Base-by-base conservation (phyloP, 2,113 vertebrate genomes). In the Setophaga kirtlandii region DNA sequence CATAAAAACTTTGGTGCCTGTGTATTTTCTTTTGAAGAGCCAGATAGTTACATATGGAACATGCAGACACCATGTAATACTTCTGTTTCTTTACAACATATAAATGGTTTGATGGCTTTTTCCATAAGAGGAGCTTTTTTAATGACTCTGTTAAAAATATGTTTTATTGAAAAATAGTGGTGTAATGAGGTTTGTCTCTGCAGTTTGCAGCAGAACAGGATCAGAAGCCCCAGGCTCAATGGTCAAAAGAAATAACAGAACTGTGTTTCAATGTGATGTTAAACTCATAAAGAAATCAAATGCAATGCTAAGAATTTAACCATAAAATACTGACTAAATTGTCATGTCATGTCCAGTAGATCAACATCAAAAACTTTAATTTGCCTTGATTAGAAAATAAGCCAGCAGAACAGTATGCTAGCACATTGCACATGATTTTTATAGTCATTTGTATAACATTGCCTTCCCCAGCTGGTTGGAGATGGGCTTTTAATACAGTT, bases 51-150 rank as follows among this genome's bases (percentile, higher is more conserved):
- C 41, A 68, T 33, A 41, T 27, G 47, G 53, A 91, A 79, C 81
- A 49, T 42, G 62, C 53, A 82, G 53, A 56, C 18, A 94, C n/a
- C 63, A 73, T 69, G 37, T 58, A 82, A 73, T 87, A 79, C 44
- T 85, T 87, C 77, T 85, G n/a, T 42, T 87, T 91, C 75, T 91
- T 94, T 80, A 69, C 53, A 87, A 89, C 37, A 63, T 76, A 95
- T 89, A 90, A 95, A 90, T 28, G 42, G 9, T 60, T 94, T 91
- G 59, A 93, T 91, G 55, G n/a, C 25, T 85, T 95, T 92, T 88
- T 58, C 70, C 59, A 69, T 89, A 83, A 87, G 91, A 91, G 49
- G 42, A 46, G 25, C 17, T 60, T 90, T 90, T 94, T 89, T 71
- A 92, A 96, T 68, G n/a, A 64, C 58, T 58, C 46, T 62, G 14